phyloP scores from a whole-genome alignment of 2,888 invertebrate genomes.

The Lasius platythorax region DNA sequence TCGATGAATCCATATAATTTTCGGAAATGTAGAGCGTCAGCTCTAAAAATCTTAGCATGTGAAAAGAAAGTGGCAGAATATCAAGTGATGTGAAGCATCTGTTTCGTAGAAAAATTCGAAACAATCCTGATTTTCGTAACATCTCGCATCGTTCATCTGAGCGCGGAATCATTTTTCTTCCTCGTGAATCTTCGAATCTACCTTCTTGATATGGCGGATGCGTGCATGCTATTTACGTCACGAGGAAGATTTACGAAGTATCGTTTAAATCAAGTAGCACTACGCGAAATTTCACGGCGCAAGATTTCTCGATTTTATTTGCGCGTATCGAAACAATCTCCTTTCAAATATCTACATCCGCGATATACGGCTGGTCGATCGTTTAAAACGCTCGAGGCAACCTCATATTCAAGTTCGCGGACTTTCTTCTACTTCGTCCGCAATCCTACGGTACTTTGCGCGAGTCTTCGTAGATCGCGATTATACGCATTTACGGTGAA shows the following conservation, averaged over 20 bases:
- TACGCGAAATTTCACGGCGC: slow-evolving; percentile 20
- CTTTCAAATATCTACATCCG: slow-evolving; percentile 34
- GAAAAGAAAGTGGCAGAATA: neutral
- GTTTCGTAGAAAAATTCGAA: slow-evolving; percentile 15
- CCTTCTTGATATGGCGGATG: neutral
- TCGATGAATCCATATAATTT: neutral
- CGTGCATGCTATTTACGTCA: neutral
- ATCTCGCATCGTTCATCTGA: neutral
- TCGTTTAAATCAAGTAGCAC: slow-evolving; percentile 39
- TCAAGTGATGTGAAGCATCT: neutral
- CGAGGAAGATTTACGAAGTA: slow-evolving; percentile 23
- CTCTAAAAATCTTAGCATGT: neutral
- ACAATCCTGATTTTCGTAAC: slow-evolving; percentile 20
- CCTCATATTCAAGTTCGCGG: neutral
- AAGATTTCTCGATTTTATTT: neutral
- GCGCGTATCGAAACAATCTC: slow-evolving; percentile 27
- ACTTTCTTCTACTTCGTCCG: neutral
- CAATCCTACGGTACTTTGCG: neutral
- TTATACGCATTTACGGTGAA: slow-evolving; percentile 28
- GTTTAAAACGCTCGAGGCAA: neutral
- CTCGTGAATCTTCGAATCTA: neutral
- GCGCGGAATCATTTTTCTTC: neutral
- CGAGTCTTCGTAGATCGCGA: slow-evolving; percentile 24
- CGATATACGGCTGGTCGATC: neutral
- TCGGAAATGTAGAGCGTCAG: neutral